phyloP scores from a whole-genome alignment of 2,797 vertebrate genomes.

The Moxostoma hubbsi region DNA sequence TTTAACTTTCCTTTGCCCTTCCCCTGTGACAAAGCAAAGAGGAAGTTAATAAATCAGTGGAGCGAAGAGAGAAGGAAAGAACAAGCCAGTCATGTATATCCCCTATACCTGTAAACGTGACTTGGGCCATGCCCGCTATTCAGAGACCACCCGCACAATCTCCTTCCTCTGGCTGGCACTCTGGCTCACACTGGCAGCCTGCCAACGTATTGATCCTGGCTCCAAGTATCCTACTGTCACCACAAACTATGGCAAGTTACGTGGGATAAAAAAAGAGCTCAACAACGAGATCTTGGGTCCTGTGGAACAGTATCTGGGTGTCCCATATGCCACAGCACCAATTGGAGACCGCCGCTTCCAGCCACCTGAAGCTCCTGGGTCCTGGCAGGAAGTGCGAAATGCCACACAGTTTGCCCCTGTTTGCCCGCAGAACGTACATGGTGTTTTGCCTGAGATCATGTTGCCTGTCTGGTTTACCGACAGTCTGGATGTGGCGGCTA shows the following conservation, averaged over 20 bases:
- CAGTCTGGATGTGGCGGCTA: slow-evolving; percentile 89
- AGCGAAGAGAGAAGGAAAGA: slow-evolving; percentile 53
- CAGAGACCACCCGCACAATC: slow-evolving; percentile 62
- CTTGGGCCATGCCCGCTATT: slow-evolving; percentile 56
- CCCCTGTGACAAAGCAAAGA: slow-evolving; percentile 2
- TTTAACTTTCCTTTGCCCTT: slow-evolving; percentile 24
- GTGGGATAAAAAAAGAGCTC: slow-evolving; percentile 88
- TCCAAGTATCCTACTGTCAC: slow-evolving; percentile 84
- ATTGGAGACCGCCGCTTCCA: slow-evolving; percentile 89
- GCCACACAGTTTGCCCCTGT: slow-evolving; percentile 92
- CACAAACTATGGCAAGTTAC: slow-evolving; percentile 89
- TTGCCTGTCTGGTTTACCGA: slow-evolving; percentile 94
- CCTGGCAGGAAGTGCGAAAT: slow-evolving; percentile 90
- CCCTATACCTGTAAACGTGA: slow-evolving; percentile 55
- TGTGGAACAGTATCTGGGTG: slow-evolving; percentile 89
- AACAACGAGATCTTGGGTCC: slow-evolving; percentile 94
- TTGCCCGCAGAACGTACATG: slow-evolving; percentile 91
- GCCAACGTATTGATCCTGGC: slow-evolving; percentile 79
- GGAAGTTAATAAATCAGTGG: slow-evolving; percentile 35
- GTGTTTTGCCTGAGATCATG: slow-evolving; percentile 91
- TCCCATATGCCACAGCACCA: slow-evolving; percentile 90
- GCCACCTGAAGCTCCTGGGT: slow-evolving; percentile 88
- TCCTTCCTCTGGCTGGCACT: slow-evolving; percentile 72
- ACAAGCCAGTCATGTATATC: slow-evolving; percentile 65
- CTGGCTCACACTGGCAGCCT: slow-evolving; percentile 69